Base-by-base conservation (phyloP, 2,888 invertebrate species). In the Chrysotoxum bicinctum region DNA sequence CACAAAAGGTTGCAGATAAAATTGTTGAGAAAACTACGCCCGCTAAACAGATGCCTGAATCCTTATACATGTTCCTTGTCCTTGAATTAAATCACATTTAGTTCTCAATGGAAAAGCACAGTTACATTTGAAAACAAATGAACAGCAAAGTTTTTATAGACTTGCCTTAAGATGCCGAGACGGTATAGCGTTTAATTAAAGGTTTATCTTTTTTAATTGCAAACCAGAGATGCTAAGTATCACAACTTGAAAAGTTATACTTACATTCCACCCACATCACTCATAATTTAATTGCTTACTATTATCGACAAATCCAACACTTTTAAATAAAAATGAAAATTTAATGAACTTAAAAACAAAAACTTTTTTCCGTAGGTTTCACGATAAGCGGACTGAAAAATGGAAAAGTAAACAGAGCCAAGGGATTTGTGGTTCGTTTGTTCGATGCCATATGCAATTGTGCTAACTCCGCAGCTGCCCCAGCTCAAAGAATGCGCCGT, bases 401-500 rank as follows among this genome's bases (percentile, higher is more conserved):
- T 90, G 92, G 90, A 87, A 93, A 94, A 87, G 91, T 94, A 2
- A 92, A 92, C 87, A 92, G 94, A 21, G 94, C 94, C 32, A 92
- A 94, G 45, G 94, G 94, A 45, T 93, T 94, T 88, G 93, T 94
- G 12, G 92, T 94, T 66, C 93, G 94, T 81, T 92, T 94, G 90
- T 94, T 94, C 88, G 94, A 94, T 90, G 94, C 94, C 7, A 93
- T 94, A 58, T 94, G 94, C 91, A 94, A 94, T 91, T 94, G 94
- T 89, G 94, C 94, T 79, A 94, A 94, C 88, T 93, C 94, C 21
- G 93, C 92, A 5, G 91, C 94, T 7, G 92, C 93, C 14, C 94
- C 94, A 50, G 94, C 94, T 3, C 89, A 90, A 45, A 90, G 91
- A 14, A 89, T 91, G 77, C 90, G 91, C 64, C 90, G 90, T 73